Evolutionary conservation across 2,113 vertebrate genomes (phyloP), one percentile per base, ranked within the genome.

Genomic region (Saimiri boliviensis): DNA sequence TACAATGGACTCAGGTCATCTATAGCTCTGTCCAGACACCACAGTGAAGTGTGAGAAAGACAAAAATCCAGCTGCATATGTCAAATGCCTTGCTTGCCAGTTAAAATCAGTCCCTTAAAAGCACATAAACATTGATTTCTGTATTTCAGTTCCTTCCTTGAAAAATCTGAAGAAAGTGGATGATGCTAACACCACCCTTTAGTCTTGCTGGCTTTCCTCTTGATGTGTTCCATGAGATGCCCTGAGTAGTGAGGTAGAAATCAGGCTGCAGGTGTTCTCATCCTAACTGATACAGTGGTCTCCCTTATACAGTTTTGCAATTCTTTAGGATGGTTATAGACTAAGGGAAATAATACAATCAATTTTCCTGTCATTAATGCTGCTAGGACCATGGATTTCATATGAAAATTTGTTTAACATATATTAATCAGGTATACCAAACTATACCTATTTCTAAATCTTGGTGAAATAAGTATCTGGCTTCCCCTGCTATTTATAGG

Each of bases 121-220:
- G 60, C 68, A 66, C 14, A 66, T 37, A 82, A 88, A 52, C 32
- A 89, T 40, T 70, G 70, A 93, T 90, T 89, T 68, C 21, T 92
- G 6, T 60, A 76, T 86, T 91, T 89, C 14, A 63, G 12, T 83
- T 89, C 32, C n/a, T 91, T 96, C 88, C 35, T 70, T 94, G 14
- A 58, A 42, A 90, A 83, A 40, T n/a, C 25, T 73, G 40, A 80
- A 81, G 47, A 92, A 94, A 96, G 86, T 3, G 95, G 42, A 54
- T 60, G 30, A 86, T 49, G 9, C 19, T 86, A 32, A 77, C 52
- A 83, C 9, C 23, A 81, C 86, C 8, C 11, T 74, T 74, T 37
- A 58, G 42, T 60, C 37, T 60, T 30, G 12, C 19, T 30, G 32
- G n/a, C 25, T 92, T 73, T 83, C 70, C 21, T 68, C 13, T 63